These are phyloP conservation scores for Danio jaintianensis DNA, from an alignment of 2,797 vertebrate species.

Conservation along the genomic window DNA sequence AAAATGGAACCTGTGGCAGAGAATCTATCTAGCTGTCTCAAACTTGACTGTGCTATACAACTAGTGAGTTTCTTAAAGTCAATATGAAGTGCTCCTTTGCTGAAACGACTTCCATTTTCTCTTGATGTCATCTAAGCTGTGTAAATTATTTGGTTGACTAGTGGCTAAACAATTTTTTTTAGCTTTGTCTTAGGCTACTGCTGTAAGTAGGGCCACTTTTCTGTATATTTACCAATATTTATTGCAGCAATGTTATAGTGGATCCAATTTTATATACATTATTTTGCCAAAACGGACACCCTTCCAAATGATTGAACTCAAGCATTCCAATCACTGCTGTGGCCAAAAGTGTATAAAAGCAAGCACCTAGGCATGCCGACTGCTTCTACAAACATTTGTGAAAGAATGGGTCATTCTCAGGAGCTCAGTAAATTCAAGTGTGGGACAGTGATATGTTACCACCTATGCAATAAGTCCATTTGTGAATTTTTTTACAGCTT, in stretches of 20 bases:
- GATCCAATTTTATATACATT: too few relatives aligned
- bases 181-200: neutral
- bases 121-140: neutral
- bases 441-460: too few relatives aligned
- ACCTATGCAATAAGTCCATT: too few relatives aligned
- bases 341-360: too few relatives aligned
- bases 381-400: too few relatives aligned
- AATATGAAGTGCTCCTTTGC: neutral
- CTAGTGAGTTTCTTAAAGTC: neutral
- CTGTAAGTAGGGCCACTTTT: neutral
- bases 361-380: too few relatives aligned
- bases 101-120: neutral
- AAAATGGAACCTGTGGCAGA: slow-evolving; percentile 8
- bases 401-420: too few relatives aligned
- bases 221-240: neutral
- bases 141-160: neutral
- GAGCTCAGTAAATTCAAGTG: too few relatives aligned
- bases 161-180: neutral
- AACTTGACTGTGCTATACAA: neutral
- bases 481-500: too few relatives aligned
- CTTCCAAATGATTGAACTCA: too few relatives aligned
- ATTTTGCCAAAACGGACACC: too few relatives aligned
- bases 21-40: neutral
- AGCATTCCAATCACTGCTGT: too few relatives aligned
- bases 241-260: neutral